Base-by-base conservation (phyloP, 1,140 invertebrate genomes). In the Megathymus violae region DNA sequence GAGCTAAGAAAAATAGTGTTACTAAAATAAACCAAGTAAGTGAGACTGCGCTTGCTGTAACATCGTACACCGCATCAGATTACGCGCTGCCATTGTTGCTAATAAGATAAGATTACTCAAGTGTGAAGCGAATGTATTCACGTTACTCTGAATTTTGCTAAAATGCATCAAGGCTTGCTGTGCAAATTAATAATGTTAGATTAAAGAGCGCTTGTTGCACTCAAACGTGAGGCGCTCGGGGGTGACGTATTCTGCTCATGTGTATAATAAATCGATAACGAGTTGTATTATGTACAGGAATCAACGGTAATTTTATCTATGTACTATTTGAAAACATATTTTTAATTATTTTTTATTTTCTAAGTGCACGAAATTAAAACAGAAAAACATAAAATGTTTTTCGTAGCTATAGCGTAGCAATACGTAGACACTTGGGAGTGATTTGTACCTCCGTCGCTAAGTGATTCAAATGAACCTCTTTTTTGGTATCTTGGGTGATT, bases 21-120 rank as follows among this genome's bases (percentile, higher is more conserved):
- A 44, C 40, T 38, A 47, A 59, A 36, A 58, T 34, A 25, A 59
- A 31, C 27, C 15, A 46, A 16, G 41, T 46, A 17, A 46, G 41
- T 59, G 27, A 47, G 54, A 47, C 41, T 47, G 43, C 50, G 34
- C 54, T 58, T 47, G 40, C 40, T 14, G 56, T 59, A 59, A 59
- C 43, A 59, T 31, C 43, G 41, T 41, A 58, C 56, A 62, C 74
- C 66, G 56, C 65, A 76, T 80, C 77, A 76, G 74, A 80, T 82
- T 82, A 82, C 59, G 64, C 48, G 62, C 71, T 72, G 71, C 76
- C 69, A 80, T 77, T 79, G 78, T 80, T 62, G 31, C 58, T 80
- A 80, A 80, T 79, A 67, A 67, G 64, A 71, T 62, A 72, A 76
- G 78, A 83, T 80, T 80, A 80, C 64, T 74, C 72, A 68, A 72